These are phyloP conservation scores for Carcharodon carcharias DNA, from an alignment of 2,797 vertebrate genomes.

Conservation along the genomic window DNA sequence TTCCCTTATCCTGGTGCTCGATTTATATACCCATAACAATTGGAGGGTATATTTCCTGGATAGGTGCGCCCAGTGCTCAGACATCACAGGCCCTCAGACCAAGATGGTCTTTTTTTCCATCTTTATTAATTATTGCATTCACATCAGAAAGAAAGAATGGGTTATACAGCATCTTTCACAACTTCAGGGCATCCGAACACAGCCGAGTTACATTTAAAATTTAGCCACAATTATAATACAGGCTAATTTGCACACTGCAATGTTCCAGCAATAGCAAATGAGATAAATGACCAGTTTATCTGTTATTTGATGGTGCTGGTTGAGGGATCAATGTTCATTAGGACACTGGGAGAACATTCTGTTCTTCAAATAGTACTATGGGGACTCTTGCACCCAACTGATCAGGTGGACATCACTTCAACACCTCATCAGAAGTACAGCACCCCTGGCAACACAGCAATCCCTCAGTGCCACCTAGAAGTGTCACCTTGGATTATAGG, in stretches of 20 bases:
- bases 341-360: not conserved
- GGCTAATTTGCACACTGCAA: not conserved
- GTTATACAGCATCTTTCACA: not conserved
- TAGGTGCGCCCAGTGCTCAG: not conserved
- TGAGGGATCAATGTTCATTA: not conserved
- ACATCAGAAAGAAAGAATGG: not conserved
- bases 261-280: not conserved
- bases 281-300: not conserved
- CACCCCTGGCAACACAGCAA: not conserved
- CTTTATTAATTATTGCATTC: not conserved
- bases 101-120: not conserved
- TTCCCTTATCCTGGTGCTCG: not conserved
- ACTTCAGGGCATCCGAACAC: not conserved
- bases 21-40: not conserved
- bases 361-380: not conserved
- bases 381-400: not conserved
- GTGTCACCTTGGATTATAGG: not conserved
- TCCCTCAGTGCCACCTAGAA: not conserved
- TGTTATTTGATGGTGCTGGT: not conserved
- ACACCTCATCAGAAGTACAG: not conserved
- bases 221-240: not conserved
- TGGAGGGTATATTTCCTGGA: not conserved
- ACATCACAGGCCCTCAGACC: not conserved
- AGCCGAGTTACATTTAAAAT: not conserved
- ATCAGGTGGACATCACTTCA: not conserved